Base-by-base conservation (phyloP, 2,113 vertebrate species). In the Mungos mungo region DNA sequence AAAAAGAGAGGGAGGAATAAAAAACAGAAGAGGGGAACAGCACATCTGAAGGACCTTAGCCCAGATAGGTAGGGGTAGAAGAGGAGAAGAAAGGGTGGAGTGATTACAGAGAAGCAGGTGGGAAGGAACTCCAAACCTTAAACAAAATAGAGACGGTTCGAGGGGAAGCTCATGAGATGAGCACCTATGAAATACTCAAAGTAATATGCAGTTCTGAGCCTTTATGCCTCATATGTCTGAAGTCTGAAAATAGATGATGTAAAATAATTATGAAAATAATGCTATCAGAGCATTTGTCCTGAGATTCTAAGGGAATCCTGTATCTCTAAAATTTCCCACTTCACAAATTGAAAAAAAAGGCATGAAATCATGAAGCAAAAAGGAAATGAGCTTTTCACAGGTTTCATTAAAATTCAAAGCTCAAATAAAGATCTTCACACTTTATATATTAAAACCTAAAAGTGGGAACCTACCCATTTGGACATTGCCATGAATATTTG, bases 191-290 rank as follows among this genome's bases (percentile, higher is more conserved):
- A 47, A 15, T 65, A 18, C 25, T 90, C 79, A 65, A 92, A 41
- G 18, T 54, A 91, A 80, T 69, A 29, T 72, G 7, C 18, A 87
- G 12, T 71, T 93, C 25, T 90, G 16, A 89, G 63, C 25, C 72
- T 90, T 74, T 38, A 65, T 57, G 31, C 31, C 25, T 91, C 90
- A 35, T 45, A 77, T 92, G 47, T 54, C 19, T 68, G 95, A 92
- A 68, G 38, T 47, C 41, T 88, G 52, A 96, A 97, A 97, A 41
- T 83, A 27, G 31, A 54, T 25, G 8, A 50, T 85, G 33, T 52
- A 93, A 97, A 92, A 74, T 88, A 83, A 88, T 68, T 94, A 87
- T 86, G 66, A 83, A 88, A 95, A 71, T 47, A 86, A 35, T 60
- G 38, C 33, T 90, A 47, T 41, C 88, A 54, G 54, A 69, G 3